Evolutionary conservation across 1,140 invertebrate species (phyloP).

Genomic region (Atopsyche davidsoni): DNA sequence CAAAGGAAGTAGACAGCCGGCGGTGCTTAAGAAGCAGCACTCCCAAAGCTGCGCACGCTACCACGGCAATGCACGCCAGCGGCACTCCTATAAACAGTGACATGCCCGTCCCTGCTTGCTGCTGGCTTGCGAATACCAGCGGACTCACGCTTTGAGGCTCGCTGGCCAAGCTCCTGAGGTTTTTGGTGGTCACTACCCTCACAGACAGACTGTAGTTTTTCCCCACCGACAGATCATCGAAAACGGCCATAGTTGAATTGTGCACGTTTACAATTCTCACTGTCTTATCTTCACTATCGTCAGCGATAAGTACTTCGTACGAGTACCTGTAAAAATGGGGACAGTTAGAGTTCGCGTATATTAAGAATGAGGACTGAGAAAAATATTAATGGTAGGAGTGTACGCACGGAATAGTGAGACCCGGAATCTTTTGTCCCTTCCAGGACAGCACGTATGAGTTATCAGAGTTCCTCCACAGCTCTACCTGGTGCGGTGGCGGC

Average conservation of each 20-base stretch:
- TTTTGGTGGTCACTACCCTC: conserved; percentile 53
- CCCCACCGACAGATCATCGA: conserved; percentile 45
- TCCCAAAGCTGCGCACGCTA: conserved; percentile 54
- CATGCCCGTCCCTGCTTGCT: background rate
- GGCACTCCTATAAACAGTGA: conserved; percentile 36
- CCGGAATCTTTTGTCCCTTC: too few species aligned
- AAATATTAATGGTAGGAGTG: conserved; percentile 30
- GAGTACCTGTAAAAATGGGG: conserved; percentile 43
- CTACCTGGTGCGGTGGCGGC: conserved; percentile 58
- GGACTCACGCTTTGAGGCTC: too few species aligned
- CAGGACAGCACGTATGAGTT: conserved; percentile 59
- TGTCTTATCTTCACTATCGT: conserved; percentile 50
- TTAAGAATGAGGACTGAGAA: conserved; percentile 6
- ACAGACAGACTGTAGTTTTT: conserved; percentile 61
- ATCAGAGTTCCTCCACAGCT: conserved; percentile 49
- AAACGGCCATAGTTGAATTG: conserved; percentile 50
- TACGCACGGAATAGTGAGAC: too few species aligned
- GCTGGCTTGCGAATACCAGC: too few species aligned
- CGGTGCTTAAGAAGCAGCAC: conserved; percentile 66
- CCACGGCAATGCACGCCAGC: conserved; percentile 49
- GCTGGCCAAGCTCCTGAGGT: conserved; percentile 59
- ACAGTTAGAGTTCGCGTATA: conserved; percentile 12
- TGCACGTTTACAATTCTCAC: conserved; percentile 44
- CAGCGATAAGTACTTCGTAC: conserved; percentile 60
- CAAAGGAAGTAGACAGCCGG: conserved; percentile 69